Base-by-base conservation (phyloP, 2,888 invertebrate genomes). In the Exephanes ischioxanthus region DNA sequence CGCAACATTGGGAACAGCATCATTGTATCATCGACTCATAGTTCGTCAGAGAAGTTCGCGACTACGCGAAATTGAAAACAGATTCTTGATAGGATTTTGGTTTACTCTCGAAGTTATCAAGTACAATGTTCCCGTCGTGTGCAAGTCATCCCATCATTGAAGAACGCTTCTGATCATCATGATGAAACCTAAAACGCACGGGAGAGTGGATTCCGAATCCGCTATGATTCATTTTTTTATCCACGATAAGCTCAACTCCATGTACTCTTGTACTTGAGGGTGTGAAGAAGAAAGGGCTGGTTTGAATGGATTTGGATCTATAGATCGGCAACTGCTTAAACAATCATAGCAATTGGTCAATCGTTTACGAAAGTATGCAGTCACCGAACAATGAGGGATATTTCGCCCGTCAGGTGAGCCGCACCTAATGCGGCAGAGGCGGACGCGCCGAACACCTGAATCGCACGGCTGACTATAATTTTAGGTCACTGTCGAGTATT, bases 391-490 rank as follows among this genome's bases (percentile, higher is more conserved):
- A 30, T 84, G 67, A n/a, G 68, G 68, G 45, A 75, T 19, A 90
- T 79, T 16, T 86, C 80, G 1, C 85, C 78, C 16, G 87, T 86
- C 19, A 76, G 55, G 5, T 73, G 19, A 16, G 77, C 88, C 5
- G 88, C 84, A 45, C 81, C 71, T 48, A 89, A 70, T 11, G 88
- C 89, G 45, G 87, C 70, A 19, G 84, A 71, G 16, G 89, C 84
- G 1, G 89, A 71, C 45, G 88, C 84, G 82, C 89, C 89, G 48
- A 89, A 89, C 66, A 88, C 77, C 83, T 90, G 90, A 0, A 86
- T 70, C 14, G 89, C 89, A 51, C 87, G 78, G 19, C 78, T n/a
- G 51, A 89, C 87, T 45, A 83, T 86, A 86, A 90, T 89, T 80
- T 83, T 82, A 73, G 33, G 6, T 33, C 33, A 33, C 33, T 33